Evolutionary conservation across 2,113 vertebrate species (phyloP), one percentile per base, ranked within the genome.

Genomic region (Jacana jacana): DNA sequence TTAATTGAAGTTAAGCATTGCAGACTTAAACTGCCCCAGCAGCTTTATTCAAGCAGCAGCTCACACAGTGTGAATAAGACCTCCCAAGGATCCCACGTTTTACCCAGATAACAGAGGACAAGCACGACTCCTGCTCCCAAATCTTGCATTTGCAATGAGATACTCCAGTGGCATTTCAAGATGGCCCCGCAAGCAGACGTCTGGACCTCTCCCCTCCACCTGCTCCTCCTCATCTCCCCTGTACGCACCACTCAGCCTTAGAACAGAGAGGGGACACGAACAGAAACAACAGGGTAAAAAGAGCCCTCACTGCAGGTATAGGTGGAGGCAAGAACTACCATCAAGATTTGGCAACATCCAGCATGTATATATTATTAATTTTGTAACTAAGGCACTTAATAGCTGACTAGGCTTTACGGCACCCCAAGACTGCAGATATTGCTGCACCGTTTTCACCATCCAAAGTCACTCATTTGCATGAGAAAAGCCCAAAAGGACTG

Each of bases 1-100:
- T 89, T 95, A 94, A 97, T 76, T 97, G 88, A 93, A 92, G 78
- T 83, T 64, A 94, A 91, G 96, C 64, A 79, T 52, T 92, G 91
- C 70, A 80, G 48, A 93, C 81, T 91, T 93, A 79, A 94, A 94
- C 63, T 96, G 95, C 89, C 89, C 90, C 28, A 88, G 80, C 69
- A 93, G 96, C 92, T 95, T 93, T 84, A 85, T 30, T 83, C 37
- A 61, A 79, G 70, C 40, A 87, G 73, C 84, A 95, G 84, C 63
- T 87, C 86, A 66, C 70, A 54, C 68, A 64, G 13, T 1, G 5
- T 10, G 17, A 54, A 14, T 23, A 14, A 81, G 90, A 94, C 93
- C 92, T 93, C 88, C 65, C 92, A 82, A 82, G 35, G 79, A 89
- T 77, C 16, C 81, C 39, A 81, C 0, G 0, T 84, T 91, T 76